A percentile compares a stretch with the other conserved stretches of the same genome.
phyloP scores from a whole-genome alignment of 2,888 invertebrate genomes.

The Zootermopsis nevadensis region DNA sequence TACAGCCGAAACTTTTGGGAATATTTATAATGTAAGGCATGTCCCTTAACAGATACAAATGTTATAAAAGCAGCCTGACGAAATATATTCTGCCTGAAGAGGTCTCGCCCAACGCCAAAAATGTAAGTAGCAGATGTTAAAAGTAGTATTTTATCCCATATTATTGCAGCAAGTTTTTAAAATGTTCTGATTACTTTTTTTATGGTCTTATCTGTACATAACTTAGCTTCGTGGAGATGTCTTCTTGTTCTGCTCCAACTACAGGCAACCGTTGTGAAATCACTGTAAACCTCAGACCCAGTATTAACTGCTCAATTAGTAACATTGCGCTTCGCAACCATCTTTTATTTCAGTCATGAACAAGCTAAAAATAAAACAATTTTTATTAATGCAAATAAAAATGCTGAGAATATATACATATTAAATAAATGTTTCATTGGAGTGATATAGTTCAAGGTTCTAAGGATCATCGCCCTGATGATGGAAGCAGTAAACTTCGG shows the following conservation, averaged over 20 bases:
- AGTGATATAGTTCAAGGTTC: no score
- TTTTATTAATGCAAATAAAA: no score
- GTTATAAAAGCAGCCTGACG: background rate
- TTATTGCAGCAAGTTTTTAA: background rate
- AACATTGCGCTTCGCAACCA: background rate
- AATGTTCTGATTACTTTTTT: background rate
- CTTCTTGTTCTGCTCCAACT: background rate
- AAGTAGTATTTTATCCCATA: background rate
- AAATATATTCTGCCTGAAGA: slow-evolving; percentile 6
- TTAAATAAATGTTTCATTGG: no score
- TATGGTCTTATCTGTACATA: background rate
- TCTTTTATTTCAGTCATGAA: background rate
- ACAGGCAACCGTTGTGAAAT: background rate
- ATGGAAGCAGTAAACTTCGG: no score
- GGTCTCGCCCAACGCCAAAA: background rate
- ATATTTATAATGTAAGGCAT: no score
- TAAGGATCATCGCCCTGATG: no score
- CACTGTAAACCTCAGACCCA: no score
- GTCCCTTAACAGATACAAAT: no score
- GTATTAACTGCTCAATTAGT: background rate
- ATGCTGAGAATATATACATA: no score
- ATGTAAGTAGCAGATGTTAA: slow-evolving; percentile 10
- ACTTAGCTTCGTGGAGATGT: background rate
- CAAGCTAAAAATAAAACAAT: no score
- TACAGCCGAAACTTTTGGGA: background rate